Base-by-base conservation (phyloP, 2,113 vertebrate species). In the Megalops atlanticus region DNA sequence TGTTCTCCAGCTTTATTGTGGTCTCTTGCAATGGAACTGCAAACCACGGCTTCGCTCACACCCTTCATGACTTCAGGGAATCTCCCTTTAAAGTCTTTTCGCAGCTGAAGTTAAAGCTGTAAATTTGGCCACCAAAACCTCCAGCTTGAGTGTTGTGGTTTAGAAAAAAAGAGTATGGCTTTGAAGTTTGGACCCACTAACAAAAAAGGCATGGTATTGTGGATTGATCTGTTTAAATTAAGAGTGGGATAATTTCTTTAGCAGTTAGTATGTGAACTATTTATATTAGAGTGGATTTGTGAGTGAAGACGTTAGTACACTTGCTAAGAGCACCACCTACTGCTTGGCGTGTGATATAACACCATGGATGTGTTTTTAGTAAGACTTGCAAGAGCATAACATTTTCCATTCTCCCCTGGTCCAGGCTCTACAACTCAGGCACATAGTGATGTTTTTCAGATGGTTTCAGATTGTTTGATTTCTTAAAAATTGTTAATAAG, bases 311-410 rank as follows among this genome's bases (percentile, higher is more conserved):
- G 35, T 38, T 35, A 71, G 4, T 71, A 16, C 33, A 38, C 14
- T 31, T 38, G 86, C 36, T 74, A 75, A 89, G 79, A 84, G 82
- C 86, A 85, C 88, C 91, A 84, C 87, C 91, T 92, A 47, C 27
- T 45, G 39, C 24, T 68, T 64, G 24, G 11, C 8, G 2, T n/a
- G 0, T 52, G 24, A 64, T 8, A 64, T 64, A 27, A 64, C 58
- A 64, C 58, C 58, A 11, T 4, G 6, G 10, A 24, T 31, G 1
- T 58, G 8, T 64, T 64, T 64, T n/a, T 31, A 0, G n/a, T 27
- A 31, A 45, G 10, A 24, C 24, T n/a, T n/a, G n/a, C n/a, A n/a
- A n/a, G n/a, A n/a, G 45, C 45, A 49, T 49, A 16, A 49, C 45
- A 49, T 49, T 49, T 49, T 49, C n/a, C n/a, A n/a, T n/a, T n/a